phyloP scores from a whole-genome alignment of 2,113 vertebrate species.

The Picathartes gymnocephalus region DNA sequence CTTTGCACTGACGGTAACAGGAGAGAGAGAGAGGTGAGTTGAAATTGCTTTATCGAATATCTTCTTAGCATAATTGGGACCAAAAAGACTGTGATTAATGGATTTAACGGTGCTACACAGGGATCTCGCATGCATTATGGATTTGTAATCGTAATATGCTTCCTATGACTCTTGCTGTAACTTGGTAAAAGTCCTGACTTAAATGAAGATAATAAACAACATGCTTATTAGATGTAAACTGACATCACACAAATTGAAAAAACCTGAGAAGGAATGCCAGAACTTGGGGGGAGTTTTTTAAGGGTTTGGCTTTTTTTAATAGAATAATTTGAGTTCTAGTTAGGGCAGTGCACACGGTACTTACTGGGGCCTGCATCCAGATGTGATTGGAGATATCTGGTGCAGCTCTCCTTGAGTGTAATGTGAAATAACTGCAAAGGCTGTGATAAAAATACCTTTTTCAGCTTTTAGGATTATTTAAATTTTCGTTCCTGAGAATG shows the following conservation, averaged over 20 bases:
- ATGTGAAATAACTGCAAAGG: conserved; percentile 11
- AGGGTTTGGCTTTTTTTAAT: neutral
- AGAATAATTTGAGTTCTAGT: neutral
- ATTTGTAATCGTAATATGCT: neutral
- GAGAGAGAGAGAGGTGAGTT: neutral
- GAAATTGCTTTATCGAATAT: conserved; percentile 4
- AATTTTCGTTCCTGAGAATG: conserved; percentile 21
- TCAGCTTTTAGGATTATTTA: conserved; percentile 17
- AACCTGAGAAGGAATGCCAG: neutral
- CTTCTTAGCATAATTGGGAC: conserved; percentile 26
- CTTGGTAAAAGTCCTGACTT: conserved; percentile 6
- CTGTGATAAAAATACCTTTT: conserved; percentile 27
- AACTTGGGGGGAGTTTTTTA: neutral
- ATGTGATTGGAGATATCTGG: neutral
- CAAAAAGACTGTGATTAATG: neutral
- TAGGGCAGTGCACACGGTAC: neutral
- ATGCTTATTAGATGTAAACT: conserved; percentile 50
- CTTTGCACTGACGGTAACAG: neutral
- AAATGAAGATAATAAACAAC: conserved; percentile 41
- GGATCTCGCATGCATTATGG: neutral
- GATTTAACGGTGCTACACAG: neutral
- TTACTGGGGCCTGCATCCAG: neutral
- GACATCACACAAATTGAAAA: conserved; percentile 32
- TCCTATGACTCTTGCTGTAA: neutral
- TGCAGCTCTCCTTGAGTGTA: neutral